Evolutionary conservation across 2,113 vertebrate genomes (phyloP).

Genomic region (Hemicordylus capensis): DNA sequence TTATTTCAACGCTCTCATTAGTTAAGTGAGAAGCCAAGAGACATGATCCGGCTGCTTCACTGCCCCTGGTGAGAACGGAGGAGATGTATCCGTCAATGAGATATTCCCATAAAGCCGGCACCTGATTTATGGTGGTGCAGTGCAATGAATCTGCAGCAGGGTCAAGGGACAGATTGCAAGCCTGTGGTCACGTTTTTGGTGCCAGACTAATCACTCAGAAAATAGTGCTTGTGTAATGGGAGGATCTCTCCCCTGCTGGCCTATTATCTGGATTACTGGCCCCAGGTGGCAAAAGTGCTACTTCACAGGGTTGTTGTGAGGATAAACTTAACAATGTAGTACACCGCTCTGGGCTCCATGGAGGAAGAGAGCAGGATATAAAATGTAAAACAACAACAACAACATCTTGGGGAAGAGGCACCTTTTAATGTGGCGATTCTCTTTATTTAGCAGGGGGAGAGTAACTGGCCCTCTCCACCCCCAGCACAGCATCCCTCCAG

Average conservation of each 20-base stretch:
- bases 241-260: background rate
- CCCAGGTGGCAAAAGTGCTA: background rate
- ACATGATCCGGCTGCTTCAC: background rate
- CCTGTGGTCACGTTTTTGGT: no score
- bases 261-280: background rate
- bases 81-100: background rate
- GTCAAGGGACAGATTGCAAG: background rate
- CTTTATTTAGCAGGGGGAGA: no score
- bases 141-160: no score
- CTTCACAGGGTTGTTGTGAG: no score
- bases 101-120: background rate
- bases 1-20: slow-evolving; percentile 3
- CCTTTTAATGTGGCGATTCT: no score
- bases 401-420: no score
- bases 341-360: no score
- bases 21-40: background rate
- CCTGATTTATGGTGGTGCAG: background rate
- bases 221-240: background rate
- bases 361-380: no score
- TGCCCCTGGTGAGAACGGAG: background rate
- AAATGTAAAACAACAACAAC: no score
- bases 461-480: no score
- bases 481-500: no score
- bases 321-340: no score
- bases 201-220: background rate